A percentile compares a stretch with the other conserved stretches of the same genome.
phyloP scores from a whole-genome alignment of 2,888 invertebrate species.

The Hypolimnas misippus region DNA sequence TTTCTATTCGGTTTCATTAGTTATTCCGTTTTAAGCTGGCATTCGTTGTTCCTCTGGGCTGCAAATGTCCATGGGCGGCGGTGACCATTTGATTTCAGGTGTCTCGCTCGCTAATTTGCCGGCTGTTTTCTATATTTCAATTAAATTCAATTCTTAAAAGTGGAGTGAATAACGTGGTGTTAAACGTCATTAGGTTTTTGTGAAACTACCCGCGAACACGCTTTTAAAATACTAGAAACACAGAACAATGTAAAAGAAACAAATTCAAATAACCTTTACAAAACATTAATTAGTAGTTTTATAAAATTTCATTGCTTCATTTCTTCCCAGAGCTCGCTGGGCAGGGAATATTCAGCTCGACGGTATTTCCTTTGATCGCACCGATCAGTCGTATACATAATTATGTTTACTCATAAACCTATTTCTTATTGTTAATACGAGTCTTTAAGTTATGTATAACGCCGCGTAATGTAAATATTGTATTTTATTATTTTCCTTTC shows the following conservation, averaged over 20 bases:
- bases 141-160: no score
- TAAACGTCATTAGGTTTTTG: no score
- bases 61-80: no score
- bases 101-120: no score
- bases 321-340: neutral
- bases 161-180: no score
- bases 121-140: no score
- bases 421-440: neutral
- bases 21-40: no score
- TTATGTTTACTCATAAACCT: conserved; percentile 7
- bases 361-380: conserved; percentile 16
- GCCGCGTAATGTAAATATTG: neutral
- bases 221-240: neutral
- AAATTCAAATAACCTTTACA: neutral
- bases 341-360: neutral
- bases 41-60: no score
- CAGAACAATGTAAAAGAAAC: neutral
- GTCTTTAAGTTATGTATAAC: conserved; percentile 27
- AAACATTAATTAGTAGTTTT: neutral
- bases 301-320: conserved; percentile 7
- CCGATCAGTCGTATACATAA: conserved; percentile 12
- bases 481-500: neutral
- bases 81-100: no score
- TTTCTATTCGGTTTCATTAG: no score
- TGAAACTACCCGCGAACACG: neutral